These are phyloP conservation scores for Epizoanthus rinbou DNA, from an alignment of 92 coral and sea anemone species.

Conservation along the genomic window DNA sequence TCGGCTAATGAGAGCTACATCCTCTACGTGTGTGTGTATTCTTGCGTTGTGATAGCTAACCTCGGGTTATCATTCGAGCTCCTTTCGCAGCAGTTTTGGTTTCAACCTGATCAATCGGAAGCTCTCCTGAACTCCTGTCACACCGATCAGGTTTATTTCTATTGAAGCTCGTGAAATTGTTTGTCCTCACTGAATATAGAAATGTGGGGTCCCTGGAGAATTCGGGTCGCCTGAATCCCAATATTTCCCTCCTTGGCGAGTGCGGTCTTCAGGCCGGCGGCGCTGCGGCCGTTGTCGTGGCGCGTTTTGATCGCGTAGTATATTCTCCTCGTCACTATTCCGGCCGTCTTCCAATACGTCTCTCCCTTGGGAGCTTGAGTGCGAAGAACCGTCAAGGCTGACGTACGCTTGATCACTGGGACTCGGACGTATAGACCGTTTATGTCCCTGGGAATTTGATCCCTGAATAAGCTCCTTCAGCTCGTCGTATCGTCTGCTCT, in stretches of 20 bases:
- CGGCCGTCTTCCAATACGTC: constrained; percentile 37
- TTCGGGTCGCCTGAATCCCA: constrained; percentile 43
- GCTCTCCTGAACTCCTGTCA: too few species aligned
- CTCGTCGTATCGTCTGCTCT: constrained; percentile 76
- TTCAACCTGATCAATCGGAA: too few species aligned
- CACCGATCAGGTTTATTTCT: too few species aligned
- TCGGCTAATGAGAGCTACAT: too few species aligned
- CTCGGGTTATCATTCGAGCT: too few species aligned
- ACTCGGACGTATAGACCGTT: constrained; percentile 34
- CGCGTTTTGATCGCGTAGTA: constrained; percentile 26
- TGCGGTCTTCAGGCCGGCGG: constrained; percentile 30
- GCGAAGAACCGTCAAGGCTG: constrained; percentile 60
- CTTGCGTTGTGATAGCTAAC: too few species aligned
- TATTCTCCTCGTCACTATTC: constrained; percentile 44
- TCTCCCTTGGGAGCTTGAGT: constrained; percentile 46
- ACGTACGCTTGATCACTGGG: constrained; percentile 68
- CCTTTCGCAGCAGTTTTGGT: too few species aligned
- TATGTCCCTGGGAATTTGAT: constrained; percentile 14
- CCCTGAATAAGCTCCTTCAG: constrained; percentile 49
- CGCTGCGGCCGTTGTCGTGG: constrained; percentile 44
- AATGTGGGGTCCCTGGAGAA: constrained; percentile 70
- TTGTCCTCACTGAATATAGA: constrained; percentile 62
- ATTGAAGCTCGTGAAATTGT: neutral
- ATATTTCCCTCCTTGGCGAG: constrained; percentile 24
- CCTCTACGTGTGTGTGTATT: too few species aligned